These are phyloP conservation scores for Paralinhomoeus sp. DNA, from an alignment of 2,888 invertebrate genomes.

Conservation along the genomic window DNA sequence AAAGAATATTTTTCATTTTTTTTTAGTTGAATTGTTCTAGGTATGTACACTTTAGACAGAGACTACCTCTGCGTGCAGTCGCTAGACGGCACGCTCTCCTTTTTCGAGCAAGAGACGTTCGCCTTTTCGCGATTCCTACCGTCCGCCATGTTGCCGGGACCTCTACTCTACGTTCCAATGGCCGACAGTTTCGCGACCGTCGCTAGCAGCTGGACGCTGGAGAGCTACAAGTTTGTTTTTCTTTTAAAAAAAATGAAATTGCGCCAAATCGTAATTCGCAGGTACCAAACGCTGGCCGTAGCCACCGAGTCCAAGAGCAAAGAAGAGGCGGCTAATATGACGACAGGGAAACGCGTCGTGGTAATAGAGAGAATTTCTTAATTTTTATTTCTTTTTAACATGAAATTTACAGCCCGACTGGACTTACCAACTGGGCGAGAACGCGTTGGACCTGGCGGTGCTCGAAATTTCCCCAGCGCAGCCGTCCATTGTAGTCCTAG, in stretches of 20 bases:
- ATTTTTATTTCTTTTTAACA: too few relatives aligned
- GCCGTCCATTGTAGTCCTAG: conserved; percentile 52
- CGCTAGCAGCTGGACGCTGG: conserved; percentile 55
- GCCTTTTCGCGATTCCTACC: conserved; percentile 57
- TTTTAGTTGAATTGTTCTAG: background rate
- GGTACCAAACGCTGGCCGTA: conserved; percentile 54
- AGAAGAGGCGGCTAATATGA: conserved; percentile 28
- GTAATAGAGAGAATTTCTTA: conserved; percentile 11
- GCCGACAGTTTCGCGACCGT: conserved; percentile 64
- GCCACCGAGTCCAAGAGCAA: conserved; percentile 38
- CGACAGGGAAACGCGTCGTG: conserved; percentile 38
- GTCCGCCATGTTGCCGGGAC: conserved; percentile 56
- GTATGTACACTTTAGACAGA: conserved; percentile 27
- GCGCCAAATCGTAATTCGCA: conserved; percentile 24
- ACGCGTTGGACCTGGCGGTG: conserved; percentile 41
- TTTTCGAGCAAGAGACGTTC: conserved; percentile 78
- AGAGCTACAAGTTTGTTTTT: conserved; percentile 40
- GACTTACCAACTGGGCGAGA: conserved; percentile 57
- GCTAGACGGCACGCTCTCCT: conserved; percentile 60
- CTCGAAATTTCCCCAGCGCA: conserved; percentile 39
- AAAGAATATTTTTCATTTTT: background rate
- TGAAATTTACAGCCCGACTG: conserved; percentile 56
- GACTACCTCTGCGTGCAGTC: conserved; percentile 77
- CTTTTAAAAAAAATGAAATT: too few relatives aligned
- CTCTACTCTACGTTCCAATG: conserved; percentile 51